Evolutionary conservation across 2,113 vertebrate species (phyloP).

Genomic region (Nannospalax galili): DNA sequence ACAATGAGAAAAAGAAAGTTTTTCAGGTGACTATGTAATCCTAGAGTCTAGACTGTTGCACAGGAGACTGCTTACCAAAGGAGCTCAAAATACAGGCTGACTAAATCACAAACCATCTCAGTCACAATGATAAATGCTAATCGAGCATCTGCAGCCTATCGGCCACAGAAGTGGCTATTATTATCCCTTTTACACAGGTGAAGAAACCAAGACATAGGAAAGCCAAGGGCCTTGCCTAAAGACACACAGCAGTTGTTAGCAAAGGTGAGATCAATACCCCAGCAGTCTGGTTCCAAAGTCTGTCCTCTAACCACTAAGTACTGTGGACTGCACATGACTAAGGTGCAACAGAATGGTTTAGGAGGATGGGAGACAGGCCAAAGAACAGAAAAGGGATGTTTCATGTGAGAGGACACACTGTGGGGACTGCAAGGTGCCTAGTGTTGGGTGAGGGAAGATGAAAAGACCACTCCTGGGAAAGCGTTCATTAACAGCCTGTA

Average conservation of each 20-base stretch:
- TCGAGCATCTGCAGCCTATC: background rate
- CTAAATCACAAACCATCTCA: background rate
- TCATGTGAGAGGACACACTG: background rate
- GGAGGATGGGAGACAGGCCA: background rate
- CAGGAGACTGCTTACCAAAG: background rate
- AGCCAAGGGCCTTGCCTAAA: background rate
- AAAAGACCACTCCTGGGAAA: background rate
- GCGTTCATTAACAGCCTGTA: background rate
- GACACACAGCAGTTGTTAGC: background rate
- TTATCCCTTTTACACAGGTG: background rate
- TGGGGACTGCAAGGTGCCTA: background rate
- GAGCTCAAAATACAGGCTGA: background rate
- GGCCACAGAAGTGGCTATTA: background rate
- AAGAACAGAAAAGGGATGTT: background rate
- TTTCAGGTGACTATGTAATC: background rate
- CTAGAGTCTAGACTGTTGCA: background rate
- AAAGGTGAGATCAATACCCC: background rate
- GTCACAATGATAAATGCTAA: background rate
- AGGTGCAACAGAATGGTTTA: background rate
- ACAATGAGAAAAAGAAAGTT: background rate
- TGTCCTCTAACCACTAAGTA: background rate
- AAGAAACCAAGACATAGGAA: background rate
- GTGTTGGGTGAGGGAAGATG: background rate
- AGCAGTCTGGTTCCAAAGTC: background rate
- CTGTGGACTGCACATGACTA: background rate